Conservation (phyloP, 1,140 invertebrate species). For the Amyelois transitella region DNA sequence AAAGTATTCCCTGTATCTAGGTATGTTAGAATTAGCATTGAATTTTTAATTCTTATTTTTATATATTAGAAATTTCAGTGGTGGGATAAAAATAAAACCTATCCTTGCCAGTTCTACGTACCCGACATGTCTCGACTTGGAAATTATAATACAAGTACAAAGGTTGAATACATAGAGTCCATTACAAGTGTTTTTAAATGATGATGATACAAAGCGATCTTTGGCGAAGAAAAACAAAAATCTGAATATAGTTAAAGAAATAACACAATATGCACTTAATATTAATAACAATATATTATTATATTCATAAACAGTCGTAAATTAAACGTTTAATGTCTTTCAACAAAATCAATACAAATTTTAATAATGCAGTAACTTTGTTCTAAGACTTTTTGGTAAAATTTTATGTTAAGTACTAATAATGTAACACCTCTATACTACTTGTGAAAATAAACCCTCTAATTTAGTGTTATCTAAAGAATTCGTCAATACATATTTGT, state of each 20-base stretch:
- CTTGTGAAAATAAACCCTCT: constrained; percentile 45
- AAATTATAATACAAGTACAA: too few relatives aligned
- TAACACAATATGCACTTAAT: constrained; percentile 16
- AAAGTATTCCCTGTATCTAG: neutral
- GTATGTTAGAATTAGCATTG: neutral
- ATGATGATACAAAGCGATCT: constrained; percentile 13
- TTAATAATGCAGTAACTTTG: constrained; percentile 51
- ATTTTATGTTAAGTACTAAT: constrained; percentile 66
- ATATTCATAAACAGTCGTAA: constrained; percentile 42
- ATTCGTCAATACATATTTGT: constrained; percentile 13
- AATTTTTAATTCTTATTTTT: neutral
- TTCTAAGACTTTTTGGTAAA: constrained; percentile 59
- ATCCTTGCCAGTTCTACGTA: too few relatives aligned
- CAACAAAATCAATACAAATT: constrained; percentile 48
- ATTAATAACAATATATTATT: constrained; percentile 40
- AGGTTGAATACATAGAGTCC: too few relatives aligned
- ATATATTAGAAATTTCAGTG: neutral
- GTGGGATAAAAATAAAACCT: too few relatives aligned
- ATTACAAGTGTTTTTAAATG: neutral
- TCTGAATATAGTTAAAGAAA: constrained; percentile 16
- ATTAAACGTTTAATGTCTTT: constrained; percentile 29
- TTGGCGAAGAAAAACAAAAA: constrained; percentile 25
- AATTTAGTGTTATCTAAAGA: constrained; percentile 17
- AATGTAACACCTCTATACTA: constrained; percentile 50
- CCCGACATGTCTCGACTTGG: too few relatives aligned